Base-by-base conservation (phyloP, 2,888 invertebrate species). In the Muscina levida region DNA sequence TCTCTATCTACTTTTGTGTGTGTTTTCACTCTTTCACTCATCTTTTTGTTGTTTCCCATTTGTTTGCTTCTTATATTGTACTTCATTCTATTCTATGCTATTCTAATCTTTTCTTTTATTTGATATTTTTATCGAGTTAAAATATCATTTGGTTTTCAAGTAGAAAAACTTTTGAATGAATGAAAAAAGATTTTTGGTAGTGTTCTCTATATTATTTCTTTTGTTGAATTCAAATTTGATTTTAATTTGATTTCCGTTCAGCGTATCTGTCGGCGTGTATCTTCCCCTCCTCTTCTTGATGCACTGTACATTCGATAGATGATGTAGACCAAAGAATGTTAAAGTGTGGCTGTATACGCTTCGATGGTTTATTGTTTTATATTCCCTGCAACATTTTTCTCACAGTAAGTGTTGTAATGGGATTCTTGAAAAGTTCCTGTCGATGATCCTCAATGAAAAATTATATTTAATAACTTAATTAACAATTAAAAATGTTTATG, bases 141-240 rank as follows among this genome's bases (percentile, higher is more conserved):
- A 79, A 79, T 75, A 79, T 82, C 71, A 83, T 85, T 83, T 83
- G 82, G 79, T 57, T 77, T 83, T 67, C 42, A 53, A 59, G 83
- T 84, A 84, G 84, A n/a, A n/a, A n/a, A n/a, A n/a, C n/a, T n/a
- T n/a, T n/a, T 51, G 19, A 3, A 46, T 42, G 42, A 62, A 48
- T 65, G 39, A 51, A 51, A 31, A 39, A 22, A n/a, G 51, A 74
- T 17, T 48, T 42, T 31, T 8, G 31, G 31, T 8, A 31, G 31
- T 31, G 3, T 31, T 10, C 51, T 10, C 46, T 26, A 26, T 31
- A 17, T n/a, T 31, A 37, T 51, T 68, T 53, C 15, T 22, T 22
- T 51, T 59, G 19, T 57, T 48, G 77, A 79, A 79, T 74, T 82
- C 57, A 82, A 82, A 82, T 79, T 77, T 44, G 46, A 71, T 82